Evolutionary conservation across 2,888 invertebrate genomes (phyloP).

Genomic region (Cerastis rubricosa): DNA sequence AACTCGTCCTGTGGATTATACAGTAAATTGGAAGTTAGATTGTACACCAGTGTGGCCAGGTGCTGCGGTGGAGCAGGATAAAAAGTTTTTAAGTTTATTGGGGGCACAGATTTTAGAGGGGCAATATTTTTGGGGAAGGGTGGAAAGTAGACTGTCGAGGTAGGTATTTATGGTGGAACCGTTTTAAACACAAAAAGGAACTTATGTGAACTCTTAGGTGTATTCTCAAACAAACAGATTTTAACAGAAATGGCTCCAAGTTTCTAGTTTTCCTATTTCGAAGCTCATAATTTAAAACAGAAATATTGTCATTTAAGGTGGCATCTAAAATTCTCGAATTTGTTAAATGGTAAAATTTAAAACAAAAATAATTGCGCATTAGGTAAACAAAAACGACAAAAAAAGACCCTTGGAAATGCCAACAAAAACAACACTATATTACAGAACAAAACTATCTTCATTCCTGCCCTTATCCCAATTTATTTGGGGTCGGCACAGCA

Average conservation of each 20-base stretch:
- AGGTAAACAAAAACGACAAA: not conserved
- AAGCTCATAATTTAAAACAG: not conserved
- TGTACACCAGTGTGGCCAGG: constrained; percentile 67
- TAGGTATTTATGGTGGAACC: not conserved
- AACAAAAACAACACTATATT: not conserved
- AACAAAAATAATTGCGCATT: not conserved
- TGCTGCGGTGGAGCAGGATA: constrained; percentile 36
- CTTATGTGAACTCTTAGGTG: not conserved
- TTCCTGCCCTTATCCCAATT: no score
- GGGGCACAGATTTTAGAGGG: constrained; percentile 21
- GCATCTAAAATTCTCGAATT: not conserved
- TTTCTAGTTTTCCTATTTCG: not conserved
- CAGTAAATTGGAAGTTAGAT: constrained; percentile 77
- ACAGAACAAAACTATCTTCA: not conserved
- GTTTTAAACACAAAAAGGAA: not conserved
- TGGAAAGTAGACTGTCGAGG: not conserved
- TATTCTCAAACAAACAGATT: not conserved
- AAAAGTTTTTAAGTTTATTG: constrained; percentile 44
- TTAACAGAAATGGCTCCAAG: not conserved
- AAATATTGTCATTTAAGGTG: not conserved
- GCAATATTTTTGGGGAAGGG: not conserved
- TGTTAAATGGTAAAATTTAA: not conserved
- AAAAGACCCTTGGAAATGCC: not conserved
- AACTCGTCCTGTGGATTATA: constrained; percentile 75
- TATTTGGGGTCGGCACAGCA: no score